Base-by-base conservation (phyloP, 2,888 invertebrate genomes). In the Catonia carolina region DNA sequence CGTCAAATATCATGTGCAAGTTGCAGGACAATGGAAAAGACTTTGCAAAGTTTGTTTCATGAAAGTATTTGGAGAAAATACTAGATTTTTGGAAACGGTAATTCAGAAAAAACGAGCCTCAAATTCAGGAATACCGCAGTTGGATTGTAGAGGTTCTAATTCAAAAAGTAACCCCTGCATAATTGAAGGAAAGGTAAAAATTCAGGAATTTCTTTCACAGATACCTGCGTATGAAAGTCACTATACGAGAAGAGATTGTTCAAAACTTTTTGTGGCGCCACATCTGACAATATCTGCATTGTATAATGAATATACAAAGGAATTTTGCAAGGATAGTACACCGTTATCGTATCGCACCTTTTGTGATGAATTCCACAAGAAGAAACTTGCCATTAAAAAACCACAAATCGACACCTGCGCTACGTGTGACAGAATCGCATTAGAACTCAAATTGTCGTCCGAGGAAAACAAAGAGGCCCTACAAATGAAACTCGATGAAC, bases 41-140 rank as follows among this genome's bases (percentile, higher is more conserved):
- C 18, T 41, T 20, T 41, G 41, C 17, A 41, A 41, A 14, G 22
- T 20, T 12, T 41, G 41, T 41, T 41, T 41, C 41, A 7, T 18
- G 12, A 18, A 41, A 41, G 22, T 12, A 41, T 41, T 41, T 41
- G 41, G 22, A 20, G 17, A 41, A 10, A 41, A 22, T 22, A 41
- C 18, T 4, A 41, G 22, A 41, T 41, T 15, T 41, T 41, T 41
- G 22, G 41, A 41, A 22, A n/a, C 22, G 10, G 22, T 41, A 41
- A 41, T 41, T 20, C 20, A 7, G 15, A 41, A 41, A 14, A 41
- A 41, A 41, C 41, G 41, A 20, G 41, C 41, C 20, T 41, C 41
- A 41, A 41, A 18, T 18, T 41, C 41, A n/a, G 41, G 41, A 8
- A 41, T 41, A 20, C 17, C 20, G 17, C 18, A 20, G 7, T 17